These are phyloP conservation scores for Dorcus parallelipipedus DNA, from an alignment of 2,888 invertebrate genomes.

Conservation along the genomic window DNA sequence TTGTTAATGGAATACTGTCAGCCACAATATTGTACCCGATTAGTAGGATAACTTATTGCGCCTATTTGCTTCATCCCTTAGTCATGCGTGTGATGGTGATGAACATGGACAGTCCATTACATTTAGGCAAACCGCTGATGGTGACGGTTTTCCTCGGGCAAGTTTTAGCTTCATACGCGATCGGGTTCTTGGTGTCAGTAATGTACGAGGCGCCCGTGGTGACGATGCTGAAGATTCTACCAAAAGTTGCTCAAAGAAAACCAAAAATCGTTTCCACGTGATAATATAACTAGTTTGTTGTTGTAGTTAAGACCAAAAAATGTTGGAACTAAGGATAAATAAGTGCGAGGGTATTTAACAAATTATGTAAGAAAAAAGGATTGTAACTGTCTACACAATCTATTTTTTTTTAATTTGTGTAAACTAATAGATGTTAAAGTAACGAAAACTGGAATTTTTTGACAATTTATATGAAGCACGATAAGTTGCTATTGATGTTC, in stretches of 20 bases:
- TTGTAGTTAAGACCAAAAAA: too few relatives aligned
- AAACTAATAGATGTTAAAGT: too few relatives aligned
- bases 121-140: slow-evolving; percentile 75
- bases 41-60: slow-evolving; percentile 83
- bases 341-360: too few relatives aligned
- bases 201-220: slow-evolving; percentile 84
- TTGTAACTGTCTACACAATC: too few relatives aligned
- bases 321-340: too few relatives aligned
- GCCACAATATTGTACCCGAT: slow-evolving; percentile 78
- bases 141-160: slow-evolving; percentile 77
- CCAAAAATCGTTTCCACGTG: slow-evolving; percentile 10
- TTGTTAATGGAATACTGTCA: slow-evolving; percentile 69
- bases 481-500: too few relatives aligned
- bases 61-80: slow-evolving; percentile 80
- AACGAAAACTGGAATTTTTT: too few relatives aligned
- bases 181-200: slow-evolving; percentile 76
- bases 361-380: too few relatives aligned
- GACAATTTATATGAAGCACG: too few relatives aligned
- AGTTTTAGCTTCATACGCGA: slow-evolving; percentile 72
- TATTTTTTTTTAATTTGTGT: too few relatives aligned
- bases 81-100: slow-evolving; percentile 77
- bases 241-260: slow-evolving; percentile 31
- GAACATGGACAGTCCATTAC: slow-evolving; percentile 78
- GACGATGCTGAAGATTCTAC: slow-evolving; percentile 67
- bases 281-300: neutral